These are phyloP conservation scores for Campopleginae sp. DNA, from an alignment of 2,888 invertebrate species.

Conservation along the genomic window DNA sequence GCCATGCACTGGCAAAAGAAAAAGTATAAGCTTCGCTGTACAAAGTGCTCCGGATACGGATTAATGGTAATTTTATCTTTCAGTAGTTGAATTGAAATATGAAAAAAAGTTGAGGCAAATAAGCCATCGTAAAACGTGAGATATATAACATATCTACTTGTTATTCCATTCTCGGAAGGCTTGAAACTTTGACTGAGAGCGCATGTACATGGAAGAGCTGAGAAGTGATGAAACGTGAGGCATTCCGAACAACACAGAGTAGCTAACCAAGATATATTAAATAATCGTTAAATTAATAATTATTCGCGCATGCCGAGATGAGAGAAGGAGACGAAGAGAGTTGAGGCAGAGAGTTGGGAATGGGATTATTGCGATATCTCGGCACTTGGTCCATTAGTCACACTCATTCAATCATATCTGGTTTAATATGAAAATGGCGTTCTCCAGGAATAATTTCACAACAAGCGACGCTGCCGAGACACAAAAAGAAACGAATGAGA, in stretches of 20 bases:
- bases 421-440: constrained; percentile 57
- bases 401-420: constrained; percentile 61
- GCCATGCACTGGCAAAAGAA: neutral
- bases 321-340: neutral
- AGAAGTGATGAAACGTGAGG: constrained; percentile 20
- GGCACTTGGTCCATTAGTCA: constrained; percentile 65
- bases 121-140: neutral
- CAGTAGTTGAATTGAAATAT: neutral
- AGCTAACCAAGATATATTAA: constrained; percentile 38
- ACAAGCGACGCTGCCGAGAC: neutral
- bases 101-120: constrained; percentile 1
- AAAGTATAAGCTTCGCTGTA: neutral
- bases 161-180: constrained; percentile 13
- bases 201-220: neutral
- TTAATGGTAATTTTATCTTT: constrained; percentile 6
- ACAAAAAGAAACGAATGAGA: constrained; percentile 4
- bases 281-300: constrained; percentile 63
- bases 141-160: constrained; percentile 1
- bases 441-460: neutral
- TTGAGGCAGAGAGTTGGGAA: constrained; percentile 10
- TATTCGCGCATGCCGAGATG: constrained; percentile 51
- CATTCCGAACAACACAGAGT: neutral
- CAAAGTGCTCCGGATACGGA: neutral
- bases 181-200: constrained; percentile 8
- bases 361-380: constrained; percentile 35